phyloP scores from a whole-genome alignment of 2,113 vertebrate species.

The Melanotaenia duboulayi region DNA sequence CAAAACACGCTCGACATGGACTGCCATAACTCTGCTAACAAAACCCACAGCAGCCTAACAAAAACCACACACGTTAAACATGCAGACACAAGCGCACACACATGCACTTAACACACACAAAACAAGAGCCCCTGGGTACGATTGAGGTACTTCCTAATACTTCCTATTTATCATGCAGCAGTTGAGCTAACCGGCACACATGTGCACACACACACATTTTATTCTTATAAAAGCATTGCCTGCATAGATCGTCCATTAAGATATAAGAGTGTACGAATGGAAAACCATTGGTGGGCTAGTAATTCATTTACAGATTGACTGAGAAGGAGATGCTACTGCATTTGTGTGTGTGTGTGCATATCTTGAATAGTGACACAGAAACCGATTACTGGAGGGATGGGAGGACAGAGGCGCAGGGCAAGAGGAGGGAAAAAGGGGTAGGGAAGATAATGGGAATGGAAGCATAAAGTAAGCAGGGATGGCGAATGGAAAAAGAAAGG shows the following conservation, averaged over 20 bases:
- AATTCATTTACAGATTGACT: slow-evolving; percentile 81
- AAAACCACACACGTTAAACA: slow-evolving; percentile 24
- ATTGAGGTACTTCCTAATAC: slow-evolving; percentile 69
- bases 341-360: slow-evolving; percentile 12
- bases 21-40: slow-evolving; percentile 10
- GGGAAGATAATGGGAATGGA: slow-evolving; percentile 55
- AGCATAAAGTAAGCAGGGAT: slow-evolving; percentile 32
- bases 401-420: slow-evolving; percentile 33
- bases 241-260: slow-evolving; percentile 83
- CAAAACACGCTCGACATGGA: slow-evolving; percentile 17
- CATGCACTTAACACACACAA: slow-evolving; percentile 39
- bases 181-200: slow-evolving; percentile 48
- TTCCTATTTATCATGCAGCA: slow-evolving; percentile 73
- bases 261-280: slow-evolving; percentile 79
- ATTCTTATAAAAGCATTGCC: slow-evolving; percentile 79
- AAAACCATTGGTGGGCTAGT: slow-evolving; percentile 83
- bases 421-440: slow-evolving; percentile 33
- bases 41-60: slow-evolving; percentile 2
- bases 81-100: slow-evolving; percentile 1
- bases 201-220: slow-evolving; percentile 37
- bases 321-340: slow-evolving; percentile 39
- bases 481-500: slow-evolving; percentile 5
- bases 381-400: slow-evolving; percentile 58
- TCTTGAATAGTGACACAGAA: slow-evolving; percentile 56
- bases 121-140: slow-evolving; percentile 53